A percentile compares a stretch with the other conserved stretches of the same genome.
phyloP scores from a whole-genome alignment of 2,888 invertebrate genomes.

The Geotrupes spiniger region DNA sequence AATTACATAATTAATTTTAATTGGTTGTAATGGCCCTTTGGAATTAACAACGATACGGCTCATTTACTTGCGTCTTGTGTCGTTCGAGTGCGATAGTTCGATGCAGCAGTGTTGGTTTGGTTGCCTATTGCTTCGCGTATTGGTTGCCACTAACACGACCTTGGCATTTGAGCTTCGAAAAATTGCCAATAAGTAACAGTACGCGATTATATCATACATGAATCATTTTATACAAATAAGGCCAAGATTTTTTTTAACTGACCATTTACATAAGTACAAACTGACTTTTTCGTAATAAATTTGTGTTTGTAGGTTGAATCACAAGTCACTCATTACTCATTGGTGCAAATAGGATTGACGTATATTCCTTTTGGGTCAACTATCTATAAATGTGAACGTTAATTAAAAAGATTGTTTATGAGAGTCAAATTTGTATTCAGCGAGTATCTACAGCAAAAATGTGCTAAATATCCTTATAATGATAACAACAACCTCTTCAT shows the following conservation, averaged over 20 bases:
- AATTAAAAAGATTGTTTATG: too few relatives aligned
- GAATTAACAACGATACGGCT: slow-evolving; percentile 1
- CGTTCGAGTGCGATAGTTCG: background rate
- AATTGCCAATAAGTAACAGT: background rate
- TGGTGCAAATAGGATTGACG: too few relatives aligned
- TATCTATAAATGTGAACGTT: too few relatives aligned
- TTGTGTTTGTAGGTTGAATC: too few relatives aligned
- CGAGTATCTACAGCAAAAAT: too few relatives aligned
- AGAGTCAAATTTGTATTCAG: too few relatives aligned
- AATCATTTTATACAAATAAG: background rate
- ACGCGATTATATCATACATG: background rate
- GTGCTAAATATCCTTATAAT: too few relatives aligned
- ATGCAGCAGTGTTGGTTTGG: slow-evolving; percentile 10
- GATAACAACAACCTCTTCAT: too few relatives aligned
- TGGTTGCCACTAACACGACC: background rate
- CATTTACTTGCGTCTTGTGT: slow-evolving; percentile 2
- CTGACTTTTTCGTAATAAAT: too few relatives aligned
- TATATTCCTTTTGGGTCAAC: too few relatives aligned
- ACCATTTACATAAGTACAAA: too few relatives aligned
- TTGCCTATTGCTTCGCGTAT: slow-evolving; percentile 8
- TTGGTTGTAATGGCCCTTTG: slow-evolving; percentile 3
- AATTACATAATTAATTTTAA: slow-evolving; percentile 17
- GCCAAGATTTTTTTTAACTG: background rate
- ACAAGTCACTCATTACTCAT: too few relatives aligned
- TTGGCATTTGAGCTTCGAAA: background rate